Evolutionary conservation across 2,113 vertebrate species (phyloP).

Genomic region (Gallinago paraguaiae): DNA sequence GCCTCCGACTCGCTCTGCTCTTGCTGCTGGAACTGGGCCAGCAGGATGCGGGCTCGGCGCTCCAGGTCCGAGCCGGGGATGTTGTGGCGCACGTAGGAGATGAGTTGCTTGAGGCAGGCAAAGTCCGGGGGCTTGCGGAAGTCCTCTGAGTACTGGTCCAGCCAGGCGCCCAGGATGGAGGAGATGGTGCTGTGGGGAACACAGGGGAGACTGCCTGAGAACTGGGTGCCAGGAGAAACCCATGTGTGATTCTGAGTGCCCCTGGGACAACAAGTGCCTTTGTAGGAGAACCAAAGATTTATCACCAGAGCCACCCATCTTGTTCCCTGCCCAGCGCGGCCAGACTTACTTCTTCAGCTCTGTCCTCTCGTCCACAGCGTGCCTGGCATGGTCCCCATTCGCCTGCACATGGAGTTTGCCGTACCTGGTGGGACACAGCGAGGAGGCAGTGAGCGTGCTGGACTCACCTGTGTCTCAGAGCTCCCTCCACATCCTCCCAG

Average conservation of each 20-base stretch:
- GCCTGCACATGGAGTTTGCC: conserved; percentile 86
- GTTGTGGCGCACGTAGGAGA: conserved; percentile 89
- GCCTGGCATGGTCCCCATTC: conserved; percentile 78
- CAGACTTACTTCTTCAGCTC: conserved; percentile 90
- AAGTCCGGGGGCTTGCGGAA: conserved; percentile 91
- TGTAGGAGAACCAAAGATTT: not conserved
- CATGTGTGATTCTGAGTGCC: fast-evolving
- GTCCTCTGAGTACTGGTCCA: conserved; percentile 98
- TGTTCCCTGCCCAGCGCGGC: not conserved
- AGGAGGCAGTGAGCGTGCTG: not conserved
- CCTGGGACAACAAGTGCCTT: not conserved
- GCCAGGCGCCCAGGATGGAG: conserved; percentile 96
- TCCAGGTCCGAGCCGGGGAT: conserved; percentile 93
- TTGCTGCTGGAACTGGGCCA: conserved; percentile 89
- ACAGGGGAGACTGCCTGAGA: not conserved
- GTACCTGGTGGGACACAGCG: conserved; percentile 76
- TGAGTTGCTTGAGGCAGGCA: conserved; percentile 88
- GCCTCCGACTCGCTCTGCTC: conserved; percentile 80
- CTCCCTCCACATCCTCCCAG: not conserved
- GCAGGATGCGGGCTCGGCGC: conserved; percentile 89
- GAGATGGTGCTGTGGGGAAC: conserved; percentile 84
- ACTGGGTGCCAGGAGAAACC: not conserved
- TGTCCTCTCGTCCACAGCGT: conserved; percentile 84
- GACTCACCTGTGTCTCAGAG: not conserved
- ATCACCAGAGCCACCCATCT: not conserved